Conservation (phyloP, 2,797 vertebrate species). For the Molothrus aeneus region DNA sequence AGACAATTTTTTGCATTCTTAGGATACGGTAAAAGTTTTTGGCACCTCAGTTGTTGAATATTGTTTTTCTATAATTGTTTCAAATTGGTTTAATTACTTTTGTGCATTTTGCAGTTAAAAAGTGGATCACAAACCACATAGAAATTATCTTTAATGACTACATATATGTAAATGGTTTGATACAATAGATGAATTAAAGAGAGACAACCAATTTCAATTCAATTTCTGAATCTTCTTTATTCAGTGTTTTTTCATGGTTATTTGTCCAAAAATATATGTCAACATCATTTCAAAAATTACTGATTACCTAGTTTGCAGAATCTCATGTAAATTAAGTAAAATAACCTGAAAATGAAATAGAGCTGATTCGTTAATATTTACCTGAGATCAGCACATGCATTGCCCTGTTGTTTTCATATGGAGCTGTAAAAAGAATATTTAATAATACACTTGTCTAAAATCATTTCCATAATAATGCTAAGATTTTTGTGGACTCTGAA, state of each 20-base stretch:
- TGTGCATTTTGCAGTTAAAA: conserved; percentile 64
- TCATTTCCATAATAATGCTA: neutral
- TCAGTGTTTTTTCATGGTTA: neutral
- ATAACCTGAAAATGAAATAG: conserved; percentile 31
- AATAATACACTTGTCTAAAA: neutral
- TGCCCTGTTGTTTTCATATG: neutral
- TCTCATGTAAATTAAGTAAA: conserved; percentile 40
- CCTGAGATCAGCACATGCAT: neutral
- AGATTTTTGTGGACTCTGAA: neutral
- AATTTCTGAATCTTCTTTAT: conserved; percentile 25
- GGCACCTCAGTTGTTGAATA: conserved; percentile 64
- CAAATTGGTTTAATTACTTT: conserved; percentile 72
- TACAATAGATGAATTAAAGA: conserved; percentile 39
- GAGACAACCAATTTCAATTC: neutral
- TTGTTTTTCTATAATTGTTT: conserved; percentile 71
- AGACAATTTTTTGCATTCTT: conserved; percentile 67
- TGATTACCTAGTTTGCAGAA: neutral
- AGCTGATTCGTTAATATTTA: neutral
- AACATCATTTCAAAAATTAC: neutral
- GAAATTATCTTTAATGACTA: conserved; percentile 54
- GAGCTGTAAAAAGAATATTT: neutral
- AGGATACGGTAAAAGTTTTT: conserved; percentile 73
- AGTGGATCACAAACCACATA: conserved; percentile 51
- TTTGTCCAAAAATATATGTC: neutral
- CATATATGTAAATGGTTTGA: conserved; percentile 14